A percentile compares a stretch with the other conserved stretches of the same genome.
These are phyloP conservation scores for Listronotus bonariensis DNA, from an alignment of 1,140 invertebrate genomes.

Conservation along the genomic window DNA sequence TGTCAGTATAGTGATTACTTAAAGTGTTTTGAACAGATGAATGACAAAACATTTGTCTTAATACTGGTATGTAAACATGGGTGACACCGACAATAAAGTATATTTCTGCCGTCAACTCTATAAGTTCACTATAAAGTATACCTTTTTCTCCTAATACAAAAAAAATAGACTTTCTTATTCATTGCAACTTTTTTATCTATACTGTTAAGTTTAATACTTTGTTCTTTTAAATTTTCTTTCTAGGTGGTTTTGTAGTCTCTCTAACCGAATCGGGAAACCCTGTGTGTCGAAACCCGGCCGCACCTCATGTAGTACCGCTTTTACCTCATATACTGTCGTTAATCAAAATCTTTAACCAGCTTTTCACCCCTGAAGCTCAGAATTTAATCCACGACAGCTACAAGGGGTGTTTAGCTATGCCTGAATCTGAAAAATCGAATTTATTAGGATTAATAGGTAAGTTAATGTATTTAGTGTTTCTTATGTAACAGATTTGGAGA, in stretches of 20 bases:
- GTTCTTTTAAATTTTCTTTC: background rate
- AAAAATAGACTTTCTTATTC: too few species aligned
- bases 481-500: too few species aligned
- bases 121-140: too few species aligned
- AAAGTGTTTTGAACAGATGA: too few species aligned
- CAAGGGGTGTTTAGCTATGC: slow-evolving; percentile 68
- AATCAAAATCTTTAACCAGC: slow-evolving; percentile 75
- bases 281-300: slow-evolving; percentile 77
- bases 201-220: background rate
- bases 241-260: slow-evolving; percentile 76
- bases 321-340: slow-evolving; percentile 77
- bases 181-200: too few species aligned
- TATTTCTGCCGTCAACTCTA: too few species aligned
- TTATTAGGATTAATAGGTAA: slow-evolving; percentile 63
- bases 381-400: slow-evolving; percentile 69
- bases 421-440: slow-evolving; percentile 72
- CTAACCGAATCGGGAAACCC: slow-evolving; percentile 76
- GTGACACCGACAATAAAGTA: too few species aligned
- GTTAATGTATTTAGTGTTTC: background rate
- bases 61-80: too few species aligned
- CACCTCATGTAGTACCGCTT: slow-evolving; percentile 77
- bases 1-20: too few species aligned
- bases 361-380: slow-evolving; percentile 73
- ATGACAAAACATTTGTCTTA: too few species aligned
- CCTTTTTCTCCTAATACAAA: too few species aligned